Evolutionary conservation across 2,113 vertebrate species (phyloP), one percentile per base, ranked within the genome.

Genomic region (Tachysurus fulvidraco): DNA sequence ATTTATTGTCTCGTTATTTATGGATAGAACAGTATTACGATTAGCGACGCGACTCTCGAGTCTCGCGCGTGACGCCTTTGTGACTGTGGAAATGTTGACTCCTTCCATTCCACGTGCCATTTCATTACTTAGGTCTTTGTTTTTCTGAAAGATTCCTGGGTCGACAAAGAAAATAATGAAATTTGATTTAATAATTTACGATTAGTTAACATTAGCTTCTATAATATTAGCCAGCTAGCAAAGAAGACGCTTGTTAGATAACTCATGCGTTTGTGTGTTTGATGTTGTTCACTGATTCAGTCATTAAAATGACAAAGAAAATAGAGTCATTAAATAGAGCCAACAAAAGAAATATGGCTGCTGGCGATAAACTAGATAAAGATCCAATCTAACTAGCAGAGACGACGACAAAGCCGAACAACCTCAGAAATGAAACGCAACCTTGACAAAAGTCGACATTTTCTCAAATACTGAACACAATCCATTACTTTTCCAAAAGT

Each of bases 21-120:
- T 91, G 90, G 90, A 88, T 86, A 50, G 52, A 92, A 90, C 95
- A 94, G 94, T 95, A 94, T 95, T 95, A 89, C 91, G 89, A 89
- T 88, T 88, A 91, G 89, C 87, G 90, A 92, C 28, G 90, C 59
- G 85, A 90, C 91, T 91, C 90, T 91, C 46, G 46, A 9, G 84
- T 87, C 92, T 91, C 88, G 86, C 87, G 87, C 87, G 89, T 94
- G 65, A 57, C 21, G 21, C 21, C 59, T 19, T 57, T 2, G 92
- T 93, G 93, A 93, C 94, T 91, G 85, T 82, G 28, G 30, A 83
- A 83, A 83, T n/a, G 81, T 83, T 1, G 62, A 25, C 81, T 52
- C 46, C 46, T 52, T 65, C 81, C 46, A 52, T 79, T 79, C 77
- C 77, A 23, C 16, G 28, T 79, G 52, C 77, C 77, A 57, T 12